phyloP scores from a whole-genome alignment of 2,888 invertebrate species.

The Parnassius smintheus region DNA sequence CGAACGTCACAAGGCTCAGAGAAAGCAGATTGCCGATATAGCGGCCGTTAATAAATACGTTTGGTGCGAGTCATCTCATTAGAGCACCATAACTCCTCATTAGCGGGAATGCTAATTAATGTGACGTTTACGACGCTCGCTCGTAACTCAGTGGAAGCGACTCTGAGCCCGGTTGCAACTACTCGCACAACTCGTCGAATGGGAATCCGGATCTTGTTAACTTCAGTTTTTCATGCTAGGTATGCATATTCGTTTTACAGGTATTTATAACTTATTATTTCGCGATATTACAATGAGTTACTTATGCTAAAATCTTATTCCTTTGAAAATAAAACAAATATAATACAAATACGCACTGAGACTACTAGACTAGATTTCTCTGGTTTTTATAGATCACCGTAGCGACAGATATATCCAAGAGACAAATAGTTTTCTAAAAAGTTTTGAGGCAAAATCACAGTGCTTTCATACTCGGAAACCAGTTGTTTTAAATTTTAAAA shows the following conservation, averaged over 20 bases:
- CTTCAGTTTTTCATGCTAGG: constrained; percentile 15
- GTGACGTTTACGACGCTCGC: constrained; percentile 74
- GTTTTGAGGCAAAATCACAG: no score
- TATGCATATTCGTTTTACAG: neutral
- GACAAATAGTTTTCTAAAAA: no score
- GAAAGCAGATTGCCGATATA: constrained; percentile 30
- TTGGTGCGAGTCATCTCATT: constrained; percentile 72
- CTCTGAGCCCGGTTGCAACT: constrained; percentile 26
- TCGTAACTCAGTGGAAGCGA: constrained; percentile 46
- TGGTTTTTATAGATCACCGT: no score
- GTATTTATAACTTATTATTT: neutral
- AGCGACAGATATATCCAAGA: no score
- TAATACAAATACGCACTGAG: no score
- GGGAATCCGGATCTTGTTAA: constrained; percentile 33
- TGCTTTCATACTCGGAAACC: no score
- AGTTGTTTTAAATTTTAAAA: no score
- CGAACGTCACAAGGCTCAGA: constrained; percentile 10
- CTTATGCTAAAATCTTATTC: no score
- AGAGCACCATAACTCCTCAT: constrained; percentile 79
- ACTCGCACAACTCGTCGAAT: constrained; percentile 20
- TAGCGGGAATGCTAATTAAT: constrained; percentile 78
- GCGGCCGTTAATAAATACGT: constrained; percentile 58
- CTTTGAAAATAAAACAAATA: no score
- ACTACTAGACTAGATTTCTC: no score
- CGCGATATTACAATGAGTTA: neutral